These are phyloP conservation scores for Helicoverpa assulta DNA, from an alignment of 2,888 invertebrate species.

Conservation along the genomic window DNA sequence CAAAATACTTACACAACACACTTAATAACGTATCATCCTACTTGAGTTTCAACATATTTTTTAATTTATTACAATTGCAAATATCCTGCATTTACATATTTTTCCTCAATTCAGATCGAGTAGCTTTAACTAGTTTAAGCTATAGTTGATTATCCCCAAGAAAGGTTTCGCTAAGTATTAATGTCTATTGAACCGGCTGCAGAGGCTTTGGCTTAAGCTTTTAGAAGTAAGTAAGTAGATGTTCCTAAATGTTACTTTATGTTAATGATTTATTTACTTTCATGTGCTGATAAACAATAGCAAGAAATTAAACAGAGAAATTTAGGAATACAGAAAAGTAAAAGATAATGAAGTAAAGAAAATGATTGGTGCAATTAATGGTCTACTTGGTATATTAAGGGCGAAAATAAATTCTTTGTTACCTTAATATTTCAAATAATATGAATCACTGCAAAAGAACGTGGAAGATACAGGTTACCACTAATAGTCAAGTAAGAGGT, in stretches of 20 bases:
- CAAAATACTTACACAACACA: slow-evolving; percentile 58
- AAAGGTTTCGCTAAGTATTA: slow-evolving; percentile 45
- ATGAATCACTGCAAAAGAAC: slow-evolving; percentile 77
- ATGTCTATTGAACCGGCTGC: slow-evolving; percentile 75
- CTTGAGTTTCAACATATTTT: slow-evolving; percentile 25
- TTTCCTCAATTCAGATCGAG: slow-evolving; percentile 88
- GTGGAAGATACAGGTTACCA: slow-evolving; percentile 61
- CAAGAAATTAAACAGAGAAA: slow-evolving; percentile 72
- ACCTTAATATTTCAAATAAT: slow-evolving; percentile 57
- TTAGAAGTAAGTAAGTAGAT: slow-evolving; percentile 65
- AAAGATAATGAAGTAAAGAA: slow-evolving; percentile 72
- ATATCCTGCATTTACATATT: slow-evolving; percentile 60
- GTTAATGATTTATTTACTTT: slow-evolving; percentile 80
- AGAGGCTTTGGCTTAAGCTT: slow-evolving; percentile 82
- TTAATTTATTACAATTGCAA: slow-evolving; percentile 8
- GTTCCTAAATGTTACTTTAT: slow-evolving; percentile 64
- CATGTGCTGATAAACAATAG: slow-evolving; percentile 90
- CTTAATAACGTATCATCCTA: slow-evolving; percentile 27
- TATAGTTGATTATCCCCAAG: slow-evolving; percentile 43
- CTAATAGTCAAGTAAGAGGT: slow-evolving; percentile 72
- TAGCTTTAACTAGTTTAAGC: slow-evolving; percentile 65
- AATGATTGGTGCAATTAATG: slow-evolving; percentile 77
- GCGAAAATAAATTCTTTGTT: slow-evolving; percentile 34
- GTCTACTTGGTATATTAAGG: slow-evolving; percentile 58
- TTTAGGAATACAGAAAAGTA: slow-evolving; percentile 67